Conservation (phyloP, 2,888 invertebrate genomes). For the Xylota sylvarum region DNA sequence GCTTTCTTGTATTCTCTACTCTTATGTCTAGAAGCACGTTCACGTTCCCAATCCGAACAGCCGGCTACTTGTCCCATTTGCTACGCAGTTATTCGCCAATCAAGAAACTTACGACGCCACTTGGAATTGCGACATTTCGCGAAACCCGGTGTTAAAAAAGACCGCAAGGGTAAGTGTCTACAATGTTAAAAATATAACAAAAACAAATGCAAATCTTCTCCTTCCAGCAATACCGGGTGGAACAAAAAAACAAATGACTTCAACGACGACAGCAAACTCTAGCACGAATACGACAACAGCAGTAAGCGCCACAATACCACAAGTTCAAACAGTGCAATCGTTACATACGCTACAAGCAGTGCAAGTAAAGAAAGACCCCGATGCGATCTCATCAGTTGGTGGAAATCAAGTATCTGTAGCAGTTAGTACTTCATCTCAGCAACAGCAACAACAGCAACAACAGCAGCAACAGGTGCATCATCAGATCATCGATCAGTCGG, state of each 20-base stretch:
- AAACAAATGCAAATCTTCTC: background rate
- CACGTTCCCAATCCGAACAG: slow-evolving; percentile 87
- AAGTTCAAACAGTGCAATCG: slow-evolving; percentile 84
- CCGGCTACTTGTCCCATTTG: slow-evolving; percentile 87
- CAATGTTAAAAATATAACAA: no score
- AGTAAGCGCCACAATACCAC: slow-evolving; percentile 81
- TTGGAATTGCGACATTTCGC: slow-evolving; percentile 85
- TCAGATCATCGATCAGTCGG: slow-evolving; percentile 84
- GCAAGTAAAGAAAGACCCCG: slow-evolving; percentile 85
- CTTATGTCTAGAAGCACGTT: slow-evolving; percentile 84
- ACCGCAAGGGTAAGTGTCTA: slow-evolving; percentile 83
- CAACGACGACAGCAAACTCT: slow-evolving; percentile 60
- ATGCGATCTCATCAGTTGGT: slow-evolving; percentile 80
- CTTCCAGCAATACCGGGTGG: slow-evolving; percentile 52
- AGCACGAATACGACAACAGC: slow-evolving; percentile 78
- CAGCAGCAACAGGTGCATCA: slow-evolving; percentile 82
- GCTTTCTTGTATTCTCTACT: background rate
- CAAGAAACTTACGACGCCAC: slow-evolving; percentile 87
- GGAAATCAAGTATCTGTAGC: slow-evolving; percentile 78
- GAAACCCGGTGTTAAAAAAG: slow-evolving; percentile 85
- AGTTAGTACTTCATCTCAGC: slow-evolving; percentile 76
- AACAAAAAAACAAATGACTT: slow-evolving; percentile 53
- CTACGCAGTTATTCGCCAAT: slow-evolving; percentile 87
- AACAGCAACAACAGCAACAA: slow-evolving; percentile 79
- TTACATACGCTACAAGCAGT: slow-evolving; percentile 84